Evolutionary conservation across 2,113 vertebrate genomes (phyloP).

Genomic region (Emberiza fucata): DNA sequence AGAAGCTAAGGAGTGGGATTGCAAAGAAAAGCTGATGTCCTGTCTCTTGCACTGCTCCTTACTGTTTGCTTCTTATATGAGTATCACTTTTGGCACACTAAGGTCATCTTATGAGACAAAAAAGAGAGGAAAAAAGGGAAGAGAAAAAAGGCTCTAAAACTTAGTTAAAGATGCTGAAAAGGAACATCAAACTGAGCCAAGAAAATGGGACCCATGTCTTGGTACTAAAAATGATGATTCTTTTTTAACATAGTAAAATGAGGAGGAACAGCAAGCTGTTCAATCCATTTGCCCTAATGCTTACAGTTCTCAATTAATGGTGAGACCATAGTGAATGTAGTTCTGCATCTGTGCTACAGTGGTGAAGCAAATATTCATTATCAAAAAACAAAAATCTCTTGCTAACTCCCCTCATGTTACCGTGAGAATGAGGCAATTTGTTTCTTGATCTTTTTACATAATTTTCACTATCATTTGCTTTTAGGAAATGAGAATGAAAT

Average conservation of each 20-base stretch:
- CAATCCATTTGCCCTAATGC: not conserved
- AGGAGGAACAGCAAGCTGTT: not conserved
- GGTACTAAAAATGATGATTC: not conserved
- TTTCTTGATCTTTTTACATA: not conserved
- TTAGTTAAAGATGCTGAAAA: not conserved
- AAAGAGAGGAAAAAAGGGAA: not conserved
- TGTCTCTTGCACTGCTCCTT: not conserved
- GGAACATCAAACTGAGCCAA: not conserved
- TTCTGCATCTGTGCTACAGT: not conserved
- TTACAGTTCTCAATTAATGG: not conserved
- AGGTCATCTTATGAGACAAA: not conserved
- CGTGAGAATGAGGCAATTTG: not conserved
- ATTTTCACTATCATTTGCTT: not conserved
- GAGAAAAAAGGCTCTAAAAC: not conserved
- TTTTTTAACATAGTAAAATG: not conserved
- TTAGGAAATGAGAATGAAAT: not conserved
- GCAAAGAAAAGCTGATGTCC: not conserved
- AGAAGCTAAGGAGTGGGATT: not conserved
- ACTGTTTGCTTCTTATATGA: not conserved
- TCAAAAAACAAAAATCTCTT: not conserved
- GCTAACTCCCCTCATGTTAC: not conserved
- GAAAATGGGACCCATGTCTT: not conserved
- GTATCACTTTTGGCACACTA: not conserved
- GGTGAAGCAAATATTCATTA: not conserved
- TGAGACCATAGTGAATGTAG: not conserved